Evolutionary conservation across 2,797 vertebrate genomes (phyloP), one percentile per base, ranked within the genome.

Genomic region (Amniataba percoides): DNA sequence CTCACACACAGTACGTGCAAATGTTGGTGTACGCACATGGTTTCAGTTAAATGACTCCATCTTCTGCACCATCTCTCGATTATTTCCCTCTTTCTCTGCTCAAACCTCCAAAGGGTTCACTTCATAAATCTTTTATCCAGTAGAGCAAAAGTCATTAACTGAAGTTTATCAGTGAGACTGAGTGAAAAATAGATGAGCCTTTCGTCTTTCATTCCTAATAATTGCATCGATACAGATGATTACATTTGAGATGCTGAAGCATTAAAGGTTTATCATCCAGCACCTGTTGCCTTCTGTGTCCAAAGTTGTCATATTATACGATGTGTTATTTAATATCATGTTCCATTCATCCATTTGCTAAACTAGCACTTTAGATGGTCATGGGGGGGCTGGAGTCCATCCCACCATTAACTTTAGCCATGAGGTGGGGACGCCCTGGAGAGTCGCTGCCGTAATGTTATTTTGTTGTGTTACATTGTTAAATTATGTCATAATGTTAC

Each of bases 201-300:
- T 10, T 55, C 21, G 59, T 70, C 53, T 59, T 52, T 74, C 64
- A 36, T 51, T 57, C 16, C 45, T 60, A 23, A 58, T 55, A 40
- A 15, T 34, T 19, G 43, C 42, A 40, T 5, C 40, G 36, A 67
- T 45, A 11, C 52, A 59, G 40, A 39, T 67, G 58, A 81, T 73
- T 52, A 39, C 1, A 63, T 45, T 2, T 63, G 36, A 62, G 27
- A 36, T 7, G 4, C 13, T 43, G 36, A 43, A 61, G 55, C 48
- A 56, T 1, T 45, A 31, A 52, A 52, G 27, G 13, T 6, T 43
- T 36, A 36, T 62, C 36, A 75, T 16, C 14, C 9, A 2, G n/a
- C 42, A 14, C 13, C 8, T 5, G 5, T 7, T 2, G 13, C 2
- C 45, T 53, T 11, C 31, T 7, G 0, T 36, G 23, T 63, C 40